phyloP scores from a whole-genome alignment of 1,140 invertebrate genomes.

The Drosophila novamexicana region DNA sequence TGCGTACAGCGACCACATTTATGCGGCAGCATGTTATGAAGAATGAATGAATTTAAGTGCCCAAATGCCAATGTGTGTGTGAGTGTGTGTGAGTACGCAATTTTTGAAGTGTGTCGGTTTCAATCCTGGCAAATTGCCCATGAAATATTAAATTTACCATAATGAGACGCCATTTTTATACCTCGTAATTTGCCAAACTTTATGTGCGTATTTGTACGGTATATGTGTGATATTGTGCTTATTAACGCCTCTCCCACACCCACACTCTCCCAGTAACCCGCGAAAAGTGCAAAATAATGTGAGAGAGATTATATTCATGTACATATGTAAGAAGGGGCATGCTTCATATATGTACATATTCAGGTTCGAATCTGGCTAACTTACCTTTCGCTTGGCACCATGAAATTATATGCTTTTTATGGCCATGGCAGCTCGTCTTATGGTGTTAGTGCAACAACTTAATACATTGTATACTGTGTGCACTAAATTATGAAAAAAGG shows the following conservation, averaged over 20 bases:
- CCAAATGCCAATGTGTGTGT: slow-evolving; percentile 44
- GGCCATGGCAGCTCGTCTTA: slow-evolving; percentile 22
- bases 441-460: slow-evolving; percentile 15
- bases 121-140: slow-evolving; percentile 81
- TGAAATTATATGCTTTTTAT: slow-evolving; percentile 32
- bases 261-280: neutral
- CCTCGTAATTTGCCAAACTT: slow-evolving; percentile 68
- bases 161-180: slow-evolving; percentile 79
- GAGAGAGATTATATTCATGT: slow-evolving; percentile 10
- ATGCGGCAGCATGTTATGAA: slow-evolving; percentile 45
- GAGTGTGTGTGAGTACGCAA: slow-evolving; percentile 40
- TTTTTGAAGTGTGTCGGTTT: slow-evolving; percentile 80
- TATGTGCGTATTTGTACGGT: slow-evolving; percentile 49
- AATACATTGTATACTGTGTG: slow-evolving; percentile 5
- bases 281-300: slow-evolving; percentile 25
- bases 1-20: slow-evolving; percentile 16
- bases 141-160: slow-evolving; percentile 80
- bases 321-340: neutral
- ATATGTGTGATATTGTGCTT: slow-evolving; percentile 50
- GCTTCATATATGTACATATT: slow-evolving; percentile 9
- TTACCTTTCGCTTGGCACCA: slow-evolving; percentile 10
- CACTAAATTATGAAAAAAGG: slow-evolving; percentile 7
- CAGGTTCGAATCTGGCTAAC: slow-evolving; percentile 17
- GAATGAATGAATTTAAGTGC: slow-evolving; percentile 53
- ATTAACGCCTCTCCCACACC: slow-evolving; percentile 30